Evolutionary conservation across 2,888 invertebrate genomes (phyloP).

Genomic region (Bellardia bayeri): DNA sequence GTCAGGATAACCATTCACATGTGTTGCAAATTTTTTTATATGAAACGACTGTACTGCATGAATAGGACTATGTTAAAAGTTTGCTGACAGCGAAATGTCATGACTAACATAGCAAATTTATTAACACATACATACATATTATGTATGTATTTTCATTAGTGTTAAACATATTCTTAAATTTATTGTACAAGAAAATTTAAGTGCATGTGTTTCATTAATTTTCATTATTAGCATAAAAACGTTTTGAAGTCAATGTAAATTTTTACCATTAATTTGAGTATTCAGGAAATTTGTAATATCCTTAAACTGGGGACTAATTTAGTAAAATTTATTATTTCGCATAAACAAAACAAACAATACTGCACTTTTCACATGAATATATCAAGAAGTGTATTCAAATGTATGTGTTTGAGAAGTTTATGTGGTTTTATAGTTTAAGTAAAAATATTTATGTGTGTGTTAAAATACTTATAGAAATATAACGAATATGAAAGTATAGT

Average conservation of each 20-base stretch:
- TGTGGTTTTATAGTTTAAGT: conserved; percentile 5
- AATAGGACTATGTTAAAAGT: conserved; percentile 12
- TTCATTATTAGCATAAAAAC: background rate
- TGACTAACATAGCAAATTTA: background rate
- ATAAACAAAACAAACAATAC: conserved; percentile 4
- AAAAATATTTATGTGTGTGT: background rate
- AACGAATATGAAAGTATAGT: no score
- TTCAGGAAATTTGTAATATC: conserved; percentile 56
- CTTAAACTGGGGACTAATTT: conserved; percentile 60
- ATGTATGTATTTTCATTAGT: background rate
- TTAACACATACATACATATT: background rate
- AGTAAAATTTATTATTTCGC: conserved; percentile 48
- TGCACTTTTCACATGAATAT: background rate
- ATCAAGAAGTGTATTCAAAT: background rate
- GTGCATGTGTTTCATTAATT: no score
- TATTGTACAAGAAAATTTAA: no score
- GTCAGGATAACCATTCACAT: conserved; percentile 31
- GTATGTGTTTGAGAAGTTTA: conserved; percentile 21
- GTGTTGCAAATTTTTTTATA: conserved; percentile 21
- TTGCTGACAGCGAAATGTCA: background rate
- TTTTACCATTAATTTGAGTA: conserved; percentile 22
- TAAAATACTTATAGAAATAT: no score
- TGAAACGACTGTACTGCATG: conserved; percentile 1
- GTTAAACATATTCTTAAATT: no score
- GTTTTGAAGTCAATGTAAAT: background rate